phyloP scores from a whole-genome alignment of 2,113 vertebrate species.

The Solenodon paradoxus region DNA sequence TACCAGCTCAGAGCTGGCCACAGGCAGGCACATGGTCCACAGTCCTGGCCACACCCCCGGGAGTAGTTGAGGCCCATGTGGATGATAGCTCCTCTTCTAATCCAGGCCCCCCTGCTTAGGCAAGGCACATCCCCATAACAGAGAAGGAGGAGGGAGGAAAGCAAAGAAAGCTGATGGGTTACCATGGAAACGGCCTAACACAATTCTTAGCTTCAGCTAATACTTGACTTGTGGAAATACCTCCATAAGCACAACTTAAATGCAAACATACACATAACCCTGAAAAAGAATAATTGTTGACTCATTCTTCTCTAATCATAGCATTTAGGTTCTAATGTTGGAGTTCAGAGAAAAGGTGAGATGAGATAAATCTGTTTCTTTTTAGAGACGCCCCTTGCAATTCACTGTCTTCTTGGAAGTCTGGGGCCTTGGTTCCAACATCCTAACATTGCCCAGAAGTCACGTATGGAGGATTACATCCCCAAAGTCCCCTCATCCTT shows the following conservation, averaged over 20 bases:
- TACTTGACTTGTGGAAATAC: conserved; percentile 42
- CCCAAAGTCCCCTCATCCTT: not conserved
- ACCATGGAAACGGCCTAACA: conserved; percentile 66
- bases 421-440: not conserved
- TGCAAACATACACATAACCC: not conserved
- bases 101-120: not conserved
- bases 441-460: not conserved
- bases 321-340: not conserved
- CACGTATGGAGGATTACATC: not conserved
- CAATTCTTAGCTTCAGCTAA: conserved; percentile 50
- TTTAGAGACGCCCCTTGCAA: not conserved
- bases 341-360: not conserved
- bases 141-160: not conserved
- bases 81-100: not conserved
- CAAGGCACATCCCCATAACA: not conserved
- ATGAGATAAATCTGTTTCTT: not conserved
- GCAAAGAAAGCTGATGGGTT: conserved; percentile 11
- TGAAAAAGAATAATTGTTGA: not conserved
- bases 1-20: fast-evolving
- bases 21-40: fast-evolving
- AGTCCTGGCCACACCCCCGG: not conserved
- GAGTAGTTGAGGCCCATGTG: not conserved
- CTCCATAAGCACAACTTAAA: conserved; percentile 17
- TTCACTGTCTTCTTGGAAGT: not conserved
- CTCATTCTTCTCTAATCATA: not conserved